Conservation (phyloP, 2,888 invertebrate species). For the Mongoloraphidia duomilia region DNA sequence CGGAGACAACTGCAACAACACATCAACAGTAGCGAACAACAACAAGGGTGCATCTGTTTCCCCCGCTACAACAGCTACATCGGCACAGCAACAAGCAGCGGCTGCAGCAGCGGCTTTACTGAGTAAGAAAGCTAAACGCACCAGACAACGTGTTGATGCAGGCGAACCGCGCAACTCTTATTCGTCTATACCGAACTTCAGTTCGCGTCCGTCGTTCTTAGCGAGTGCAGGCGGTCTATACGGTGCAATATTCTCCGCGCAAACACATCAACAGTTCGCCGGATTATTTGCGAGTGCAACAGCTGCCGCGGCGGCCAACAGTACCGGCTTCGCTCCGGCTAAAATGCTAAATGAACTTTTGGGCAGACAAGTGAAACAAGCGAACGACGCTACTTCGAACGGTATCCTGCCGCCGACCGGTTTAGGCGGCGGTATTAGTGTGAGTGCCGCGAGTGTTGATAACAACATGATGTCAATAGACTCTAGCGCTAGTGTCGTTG, state of each 20-base stretch:
- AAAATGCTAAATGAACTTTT: slow-evolving; percentile 86
- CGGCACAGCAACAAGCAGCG: slow-evolving; percentile 37
- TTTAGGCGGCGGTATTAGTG: too few relatives aligned
- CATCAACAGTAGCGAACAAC: too few relatives aligned
- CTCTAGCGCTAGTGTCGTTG: slow-evolving; percentile 21
- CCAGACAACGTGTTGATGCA: slow-evolving; percentile 92
- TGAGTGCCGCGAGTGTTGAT: slow-evolving; percentile 28
- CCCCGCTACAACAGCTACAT: slow-evolving; percentile 20
- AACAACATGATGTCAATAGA: slow-evolving; percentile 34
- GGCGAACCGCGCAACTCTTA: slow-evolving; percentile 90
- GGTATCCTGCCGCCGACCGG: too few relatives aligned
- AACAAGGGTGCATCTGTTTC: too few relatives aligned
- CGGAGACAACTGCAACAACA: slow-evolving; percentile 50
- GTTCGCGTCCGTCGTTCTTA: slow-evolving; percentile 68
- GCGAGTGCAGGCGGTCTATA: slow-evolving; percentile 58
- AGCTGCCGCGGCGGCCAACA: slow-evolving; percentile 17
- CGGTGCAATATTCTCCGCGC: slow-evolving; percentile 62
- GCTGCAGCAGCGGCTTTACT: slow-evolving; percentile 40
- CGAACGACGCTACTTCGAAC: slow-evolving; percentile 33
- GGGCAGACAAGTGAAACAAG: slow-evolving; percentile 65
- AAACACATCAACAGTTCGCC: slow-evolving; percentile 61
- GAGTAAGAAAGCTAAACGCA: slow-evolving; percentile 77
- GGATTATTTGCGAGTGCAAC: slow-evolving; percentile 49
- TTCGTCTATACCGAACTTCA: slow-evolving; percentile 63
- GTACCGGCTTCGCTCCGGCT: slow-evolving; percentile 72